Evolutionary conservation across 2,797 vertebrate genomes (phyloP).

Genomic region (Enteromius anoplus): DNA sequence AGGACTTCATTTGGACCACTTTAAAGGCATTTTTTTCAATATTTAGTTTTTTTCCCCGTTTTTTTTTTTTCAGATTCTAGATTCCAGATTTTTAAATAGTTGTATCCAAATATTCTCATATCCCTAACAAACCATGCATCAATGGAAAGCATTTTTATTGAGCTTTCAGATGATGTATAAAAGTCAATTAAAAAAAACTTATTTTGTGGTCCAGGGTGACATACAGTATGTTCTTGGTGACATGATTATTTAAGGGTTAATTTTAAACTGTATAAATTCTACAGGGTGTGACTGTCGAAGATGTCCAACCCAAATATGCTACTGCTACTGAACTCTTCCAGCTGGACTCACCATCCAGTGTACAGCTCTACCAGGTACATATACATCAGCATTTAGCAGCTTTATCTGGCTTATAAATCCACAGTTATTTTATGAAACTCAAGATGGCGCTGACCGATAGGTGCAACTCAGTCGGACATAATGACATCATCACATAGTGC

Average conservation of each 20-base stretch:
- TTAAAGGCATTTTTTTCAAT: no score
- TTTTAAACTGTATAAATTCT: constrained; percentile 28
- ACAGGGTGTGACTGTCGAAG: constrained; percentile 75
- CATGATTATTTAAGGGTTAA: background rate
- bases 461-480: background rate
- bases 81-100: no score
- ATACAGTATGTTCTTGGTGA: background rate
- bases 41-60: no score
- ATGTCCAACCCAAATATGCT: constrained; percentile 70
- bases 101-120: no score
- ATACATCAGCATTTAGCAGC: background rate
- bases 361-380: constrained; percentile 90
- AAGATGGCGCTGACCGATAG: background rate
- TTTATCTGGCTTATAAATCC: background rate
- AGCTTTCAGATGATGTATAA: no score
- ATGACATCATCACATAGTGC: background rate
- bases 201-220: no score
- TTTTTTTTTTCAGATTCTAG: no score
- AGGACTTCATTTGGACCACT: no score
- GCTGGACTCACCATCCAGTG: constrained; percentile 78
- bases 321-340: constrained; percentile 85
- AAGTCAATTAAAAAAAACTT: no score
- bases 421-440: background rate
- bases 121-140: no score
- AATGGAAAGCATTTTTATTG: no score